Base-by-base conservation (phyloP, 1,140 invertebrate genomes). In the Heliconius hermathena region DNA sequence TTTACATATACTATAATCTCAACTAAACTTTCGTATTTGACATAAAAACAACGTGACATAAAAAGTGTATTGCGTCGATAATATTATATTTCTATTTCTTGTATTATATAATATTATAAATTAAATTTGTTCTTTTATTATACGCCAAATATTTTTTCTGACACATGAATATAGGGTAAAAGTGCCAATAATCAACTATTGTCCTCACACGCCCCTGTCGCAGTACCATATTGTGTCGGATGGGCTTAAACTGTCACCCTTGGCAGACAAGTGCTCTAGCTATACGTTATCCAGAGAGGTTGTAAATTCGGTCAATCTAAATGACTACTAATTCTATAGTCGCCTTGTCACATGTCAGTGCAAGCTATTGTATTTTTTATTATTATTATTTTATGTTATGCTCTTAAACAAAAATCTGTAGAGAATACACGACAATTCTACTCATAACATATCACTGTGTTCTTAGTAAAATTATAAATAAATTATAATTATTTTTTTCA, bases 311-410 rank as follows among this genome's bases (percentile, higher is more conserved):
- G 88, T 85, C 89, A 89, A 85, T 93, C 88, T 93, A 89, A 94
- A 94, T 94, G 90, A 89, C 90, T 90, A 89, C 91, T 94, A 94
- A 94, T 94, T 93, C 91, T 85, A 93, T 93, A 93, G 93, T 84
- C 84, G 88, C 82, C 84, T 82, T 85, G 90, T 85, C 91, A 93
- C 91, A 91, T 92, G 90, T 29, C 11, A 66, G 60, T 89, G 86
- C 81, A 76, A 90, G 22, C 57, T 22, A 66, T 81, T 75, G 71
- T 73, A 74, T 41, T 54, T 66, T 60, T 78, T 73, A 76, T 78
- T 78, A 49, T 78, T 73, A 9, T 26, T 26, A 57, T 9, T 57
- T 52, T 20, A 13, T 46, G 13, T 20, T 52, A 52, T 52, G 1
- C 1, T 52, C 4, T 20, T 18, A 52, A 20, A 20, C 0, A 52